phyloP scores from a whole-genome alignment of 30 jellyfish, hydroid and myxozoan species.

The Chrysaora quinquecirrha region DNA sequence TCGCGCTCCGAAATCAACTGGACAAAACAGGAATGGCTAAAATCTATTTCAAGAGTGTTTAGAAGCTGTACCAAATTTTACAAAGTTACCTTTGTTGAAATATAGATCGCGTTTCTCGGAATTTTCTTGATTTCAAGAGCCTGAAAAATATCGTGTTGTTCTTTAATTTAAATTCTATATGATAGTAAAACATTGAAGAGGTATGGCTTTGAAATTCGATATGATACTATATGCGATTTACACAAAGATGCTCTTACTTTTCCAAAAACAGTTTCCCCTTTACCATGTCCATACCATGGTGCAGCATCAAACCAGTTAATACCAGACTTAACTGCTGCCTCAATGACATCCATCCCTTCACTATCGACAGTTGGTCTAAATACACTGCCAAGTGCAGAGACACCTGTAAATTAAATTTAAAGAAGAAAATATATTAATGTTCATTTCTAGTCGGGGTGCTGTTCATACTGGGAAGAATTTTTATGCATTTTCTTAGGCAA shows the following conservation, averaged over 20 bases:
- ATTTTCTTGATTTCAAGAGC: slow-evolving; percentile 69
- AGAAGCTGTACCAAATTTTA: too few species aligned
- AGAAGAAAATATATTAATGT: too few species aligned
- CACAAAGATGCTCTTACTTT: slow-evolving; percentile 23
- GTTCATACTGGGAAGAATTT: too few species aligned
- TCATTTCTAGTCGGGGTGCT: too few species aligned
- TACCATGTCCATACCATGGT: slow-evolving; percentile 87
- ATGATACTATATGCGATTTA: too few species aligned
- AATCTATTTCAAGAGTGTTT: too few species aligned
- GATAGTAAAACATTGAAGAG: not conserved
- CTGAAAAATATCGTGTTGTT: slow-evolving; percentile 24
- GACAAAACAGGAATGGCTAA: too few species aligned
- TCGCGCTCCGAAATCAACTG: too few species aligned
- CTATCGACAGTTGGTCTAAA: slow-evolving; percentile 66
- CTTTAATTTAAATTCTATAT: not conserved
- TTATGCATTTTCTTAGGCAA: too few species aligned
- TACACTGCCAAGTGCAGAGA: slow-evolving; percentile 85
- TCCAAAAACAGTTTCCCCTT: slow-evolving; percentile 82
- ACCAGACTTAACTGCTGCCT: slow-evolving; percentile 76
- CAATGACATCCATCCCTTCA: slow-evolving; percentile 75
- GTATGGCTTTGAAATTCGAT: too few species aligned
- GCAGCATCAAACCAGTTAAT: slow-evolving; percentile 86
- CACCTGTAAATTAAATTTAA: too few species aligned
- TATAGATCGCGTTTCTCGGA: slow-evolving; percentile 85
- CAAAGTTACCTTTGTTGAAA: slow-evolving; percentile 91